Base-by-base conservation (phyloP, 2,888 invertebrate genomes). In the Orthosia incerta region DNA sequence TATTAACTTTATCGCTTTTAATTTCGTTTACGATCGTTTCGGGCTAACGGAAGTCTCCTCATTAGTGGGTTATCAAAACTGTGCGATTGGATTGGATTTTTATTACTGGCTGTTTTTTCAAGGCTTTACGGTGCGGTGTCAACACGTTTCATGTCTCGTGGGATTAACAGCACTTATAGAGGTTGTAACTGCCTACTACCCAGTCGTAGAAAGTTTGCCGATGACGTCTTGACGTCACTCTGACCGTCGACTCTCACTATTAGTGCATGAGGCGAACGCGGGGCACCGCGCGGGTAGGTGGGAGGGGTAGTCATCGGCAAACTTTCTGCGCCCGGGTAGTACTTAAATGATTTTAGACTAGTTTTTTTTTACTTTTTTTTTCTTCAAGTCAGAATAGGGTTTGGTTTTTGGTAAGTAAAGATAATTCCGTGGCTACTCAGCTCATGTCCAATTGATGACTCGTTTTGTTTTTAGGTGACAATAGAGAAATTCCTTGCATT, bases 1-100 rank as follows among this genome's bases (percentile, higher is more conserved):
- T 66, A 59, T 26, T 46, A 61, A 62, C 15, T 70, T 81, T 66
- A 83, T 71, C 23, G 68, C 26, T 83, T 83, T 83, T 83, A 79
- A 83, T 79, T 82, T 67, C 63, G 39, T 66, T 82, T 71, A 79
- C 63, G 79, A 69, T 57, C 51, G 51, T 45, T 62, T 39, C 61
- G 45, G 31, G 26, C 61, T 67, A 46, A 53, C 48, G 48, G 51
- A 56, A 45, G 48, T 71, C 9, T 55, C 5, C 23, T 69, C 55
- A 71, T 74, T 83, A 74, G 51, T 69, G 26, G 65, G 50, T 39
- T 57, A 74, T 74, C 31, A 83, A 83, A 70, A 45, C 69, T 48
- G 9, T 31, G 53, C 53, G 62, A 71, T 74, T 83, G 62, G 75
- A 80, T 75, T 79, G 56, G 64, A 26, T 56, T 83, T 81, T 83